Evolutionary conservation across 2,888 invertebrate species (phyloP).

Genomic region (Nasonovia ribisnigri): DNA sequence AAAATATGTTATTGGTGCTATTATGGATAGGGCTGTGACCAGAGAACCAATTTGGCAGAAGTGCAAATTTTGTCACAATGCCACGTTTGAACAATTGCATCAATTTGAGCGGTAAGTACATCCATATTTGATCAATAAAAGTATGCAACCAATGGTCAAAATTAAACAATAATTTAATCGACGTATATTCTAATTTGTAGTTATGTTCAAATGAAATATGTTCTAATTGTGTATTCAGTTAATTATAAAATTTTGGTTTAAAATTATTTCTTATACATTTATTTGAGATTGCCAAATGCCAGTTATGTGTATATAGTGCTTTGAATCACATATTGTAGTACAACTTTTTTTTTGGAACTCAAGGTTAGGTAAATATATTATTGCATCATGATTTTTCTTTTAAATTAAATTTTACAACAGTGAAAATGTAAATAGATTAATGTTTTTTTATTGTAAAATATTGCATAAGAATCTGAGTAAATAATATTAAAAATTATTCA

Average conservation of each 20-base stretch:
- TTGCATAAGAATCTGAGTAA: neutral
- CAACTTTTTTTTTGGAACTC: neutral
- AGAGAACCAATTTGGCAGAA: conserved; percentile 74
- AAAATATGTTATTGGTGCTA: conserved; percentile 59
- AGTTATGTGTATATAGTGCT: neutral
- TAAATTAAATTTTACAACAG: neutral
- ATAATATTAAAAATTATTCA: neutral
- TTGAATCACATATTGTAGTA: neutral
- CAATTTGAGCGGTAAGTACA: conserved; percentile 76
- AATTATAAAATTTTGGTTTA: neutral
- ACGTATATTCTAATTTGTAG: neutral
- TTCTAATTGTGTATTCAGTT: neutral
- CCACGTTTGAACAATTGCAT: conserved; percentile 74
- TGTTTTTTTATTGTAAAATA: neutral
- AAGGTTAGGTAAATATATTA: neutral
- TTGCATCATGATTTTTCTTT: neutral
- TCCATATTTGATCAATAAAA: neutral
- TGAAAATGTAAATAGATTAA: neutral
- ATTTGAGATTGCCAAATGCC: neutral
- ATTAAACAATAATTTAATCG: neutral
- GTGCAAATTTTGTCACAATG: conserved; percentile 76
- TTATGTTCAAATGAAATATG: neutral
- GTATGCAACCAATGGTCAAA: neutral
- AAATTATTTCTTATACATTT: neutral
- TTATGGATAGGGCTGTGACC: conserved; percentile 61